phyloP scores from a whole-genome alignment of 92 coral and sea anemone species.

The Porites evermanni region DNA sequence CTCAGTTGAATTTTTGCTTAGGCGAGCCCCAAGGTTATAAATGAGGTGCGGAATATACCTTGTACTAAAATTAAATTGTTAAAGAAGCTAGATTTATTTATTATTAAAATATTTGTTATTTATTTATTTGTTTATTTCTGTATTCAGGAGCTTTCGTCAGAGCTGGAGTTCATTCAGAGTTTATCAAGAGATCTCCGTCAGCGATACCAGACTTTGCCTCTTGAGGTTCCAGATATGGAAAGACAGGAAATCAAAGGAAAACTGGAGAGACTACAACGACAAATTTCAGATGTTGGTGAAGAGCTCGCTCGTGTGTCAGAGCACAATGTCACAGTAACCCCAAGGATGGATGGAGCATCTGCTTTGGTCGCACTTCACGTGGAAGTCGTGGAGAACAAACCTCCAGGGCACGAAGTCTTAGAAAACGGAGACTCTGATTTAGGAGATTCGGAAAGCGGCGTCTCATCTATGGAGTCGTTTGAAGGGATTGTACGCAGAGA shows the following conservation, averaged over 20 bases:
- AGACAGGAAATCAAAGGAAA: slow-evolving; percentile 52
- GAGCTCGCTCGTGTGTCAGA: background rate
- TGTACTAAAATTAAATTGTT: too few relatives aligned
- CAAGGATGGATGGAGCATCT: slow-evolving; percentile 11
- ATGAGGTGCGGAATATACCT: too few relatives aligned
- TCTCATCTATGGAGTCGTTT: slow-evolving; percentile 91
- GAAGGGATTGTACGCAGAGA: slow-evolving; percentile 70
- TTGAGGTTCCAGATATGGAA: slow-evolving; percentile 60
- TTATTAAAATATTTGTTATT: too few relatives aligned
- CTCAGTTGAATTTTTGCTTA: background rate
- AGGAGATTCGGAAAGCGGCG: slow-evolving; percentile 89
- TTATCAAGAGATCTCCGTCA: slow-evolving; percentile 60
- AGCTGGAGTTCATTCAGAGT: slow-evolving; percentile 73
- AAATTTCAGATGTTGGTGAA: slow-evolving; percentile 25
- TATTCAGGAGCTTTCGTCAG: slow-evolving; percentile 75
- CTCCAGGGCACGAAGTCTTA: slow-evolving; percentile 7
- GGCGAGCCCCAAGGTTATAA: background rate
- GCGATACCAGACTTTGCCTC: slow-evolving; percentile 44
- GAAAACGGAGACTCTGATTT: slow-evolving; percentile 75
- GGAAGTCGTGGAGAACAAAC: slow-evolving; percentile 2
- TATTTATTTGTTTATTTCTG: background rate
- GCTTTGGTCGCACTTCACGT: background rate
- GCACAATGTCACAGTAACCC: background rate
- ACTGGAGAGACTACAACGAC: slow-evolving; percentile 55
- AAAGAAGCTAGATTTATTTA: too few relatives aligned